phyloP scores from a whole-genome alignment of 1,140 invertebrate genomes.

The Mamestra configurata region DNA sequence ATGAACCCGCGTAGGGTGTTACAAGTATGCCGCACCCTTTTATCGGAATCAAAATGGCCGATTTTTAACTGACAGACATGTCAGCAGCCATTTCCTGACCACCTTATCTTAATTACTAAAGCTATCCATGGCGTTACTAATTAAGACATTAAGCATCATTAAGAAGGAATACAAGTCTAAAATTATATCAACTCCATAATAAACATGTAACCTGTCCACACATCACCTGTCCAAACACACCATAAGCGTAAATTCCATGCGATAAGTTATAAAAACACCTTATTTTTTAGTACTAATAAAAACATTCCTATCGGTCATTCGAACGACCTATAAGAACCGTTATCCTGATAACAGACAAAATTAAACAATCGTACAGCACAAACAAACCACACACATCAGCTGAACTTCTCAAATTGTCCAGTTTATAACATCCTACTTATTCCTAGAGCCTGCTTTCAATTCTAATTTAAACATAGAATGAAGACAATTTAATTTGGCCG shows the following conservation, averaged over 20 bases:
- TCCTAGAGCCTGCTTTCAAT: conserved; percentile 18
- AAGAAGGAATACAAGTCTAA: neutral
- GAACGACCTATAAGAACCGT: conserved; percentile 64
- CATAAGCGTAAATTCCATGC: conserved; percentile 64
- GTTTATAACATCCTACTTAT: conserved; percentile 12
- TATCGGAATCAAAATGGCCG: conserved; percentile 9
- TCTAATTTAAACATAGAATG: conserved; percentile 45
- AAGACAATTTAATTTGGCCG: conserved; percentile 64
- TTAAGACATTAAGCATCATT: conserved; percentile 19
- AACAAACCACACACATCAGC: neutral
- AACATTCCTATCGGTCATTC: conserved; percentile 64
- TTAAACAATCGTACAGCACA: conserved; percentile 37
- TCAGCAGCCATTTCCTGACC: conserved; percentile 13
- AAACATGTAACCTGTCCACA: conserved; percentile 25
- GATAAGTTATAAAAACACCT: conserved; percentile 65
- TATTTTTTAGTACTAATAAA: conserved; percentile 73
- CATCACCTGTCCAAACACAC: conserved; percentile 49
- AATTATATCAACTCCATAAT: conserved; percentile 11
- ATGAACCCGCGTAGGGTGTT: neutral
- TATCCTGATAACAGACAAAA: conserved; percentile 63
- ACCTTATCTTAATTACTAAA: conserved; percentile 37
- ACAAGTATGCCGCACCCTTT: conserved; percentile 18
- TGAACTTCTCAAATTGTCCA: neutral
- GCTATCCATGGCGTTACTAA: conserved; percentile 34
- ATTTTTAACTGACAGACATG: conserved; percentile 24